Percentiles rank a stretch among this genome's conserved stretches.
Conservation (phyloP, 2,797 vertebrate genomes). For the Semaprochilodus insignis region DNA sequence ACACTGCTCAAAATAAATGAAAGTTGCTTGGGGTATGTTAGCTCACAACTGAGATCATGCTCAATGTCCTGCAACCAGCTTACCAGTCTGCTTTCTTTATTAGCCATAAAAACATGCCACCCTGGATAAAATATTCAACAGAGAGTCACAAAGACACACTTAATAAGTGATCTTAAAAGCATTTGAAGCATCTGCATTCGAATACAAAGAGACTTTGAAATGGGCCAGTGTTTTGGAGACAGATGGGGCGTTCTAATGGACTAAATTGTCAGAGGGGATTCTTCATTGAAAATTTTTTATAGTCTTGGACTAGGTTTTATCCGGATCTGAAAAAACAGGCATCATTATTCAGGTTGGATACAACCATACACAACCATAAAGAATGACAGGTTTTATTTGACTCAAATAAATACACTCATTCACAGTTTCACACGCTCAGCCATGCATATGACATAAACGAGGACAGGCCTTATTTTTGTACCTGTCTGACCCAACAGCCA, state of each 20-base stretch:
- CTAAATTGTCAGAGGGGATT: conserved; percentile 5
- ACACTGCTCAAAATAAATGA: too few species aligned
- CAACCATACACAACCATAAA: background rate
- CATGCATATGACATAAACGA: too few species aligned
- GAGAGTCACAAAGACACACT: background rate
- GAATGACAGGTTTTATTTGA: too few species aligned
- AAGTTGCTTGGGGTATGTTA: too few species aligned
- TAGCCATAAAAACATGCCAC: background rate
- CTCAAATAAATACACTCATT: too few species aligned
- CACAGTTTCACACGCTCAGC: too few species aligned
- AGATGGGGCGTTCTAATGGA: background rate
- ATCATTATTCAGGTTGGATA: background rate
- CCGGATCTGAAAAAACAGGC: background rate
- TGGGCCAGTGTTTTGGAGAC: background rate
- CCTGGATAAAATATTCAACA: background rate
- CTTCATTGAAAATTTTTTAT: conserved; percentile 15
- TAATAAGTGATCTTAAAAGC: conserved; percentile 11
- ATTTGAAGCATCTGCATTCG: conserved; percentile 9
- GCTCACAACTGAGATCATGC: conserved; percentile 1
- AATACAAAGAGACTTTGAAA: conserved; percentile 8
- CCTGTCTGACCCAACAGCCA: too few species aligned
- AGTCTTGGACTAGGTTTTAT: background rate
- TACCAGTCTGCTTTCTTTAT: background rate
- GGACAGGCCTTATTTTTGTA: too few species aligned
- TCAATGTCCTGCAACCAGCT: background rate